A percentile compares a stretch with the other conserved stretches of the same genome.
Evolutionary conservation across 1,140 invertebrate genomes (phyloP).

Genomic region (Orussus abietinus): DNA sequence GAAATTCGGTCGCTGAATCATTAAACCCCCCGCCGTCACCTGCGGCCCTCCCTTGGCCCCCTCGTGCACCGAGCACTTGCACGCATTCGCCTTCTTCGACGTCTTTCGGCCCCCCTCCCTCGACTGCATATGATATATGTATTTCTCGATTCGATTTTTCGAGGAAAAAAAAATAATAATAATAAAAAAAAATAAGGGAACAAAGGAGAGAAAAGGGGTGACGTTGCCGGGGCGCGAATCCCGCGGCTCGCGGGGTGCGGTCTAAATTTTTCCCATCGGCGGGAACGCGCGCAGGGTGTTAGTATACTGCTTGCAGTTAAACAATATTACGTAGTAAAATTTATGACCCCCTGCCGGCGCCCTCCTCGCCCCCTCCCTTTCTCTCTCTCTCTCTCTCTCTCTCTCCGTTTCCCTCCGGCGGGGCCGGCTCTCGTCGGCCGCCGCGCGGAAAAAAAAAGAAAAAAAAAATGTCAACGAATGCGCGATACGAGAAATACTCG

Average conservation of each 20-base stretch:
- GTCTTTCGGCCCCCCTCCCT: conserved; percentile 1
- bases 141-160: conserved; percentile 15
- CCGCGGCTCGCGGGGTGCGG: conserved; percentile 14
- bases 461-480: conserved; percentile 40
- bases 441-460: conserved; percentile 13
- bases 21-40: conserved; percentile 32
- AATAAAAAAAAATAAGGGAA: too few relatives aligned
- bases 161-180: conserved; percentile 16
- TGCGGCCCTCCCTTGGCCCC: conserved; percentile 7
- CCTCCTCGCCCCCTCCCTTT: conserved; percentile 7
- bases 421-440: conserved; percentile 10
- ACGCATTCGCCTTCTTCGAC: conserved; percentile 2
- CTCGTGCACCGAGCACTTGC: neutral
- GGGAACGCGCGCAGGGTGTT: conserved; percentile 20
- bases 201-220: too few relatives aligned
- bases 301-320: conserved; percentile 51
- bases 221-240: too few relatives aligned
- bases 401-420: conserved; percentile 12
- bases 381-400: conserved; percentile 12
- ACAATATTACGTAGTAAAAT: conserved; percentile 53
- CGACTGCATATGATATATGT: neutral
- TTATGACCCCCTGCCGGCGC: conserved; percentile 43
- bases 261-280: conserved; percentile 24
- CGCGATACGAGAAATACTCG: conserved; percentile 49
- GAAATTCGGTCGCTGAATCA: conserved; percentile 47